phyloP scores from a whole-genome alignment of 2,888 invertebrate species.

The Stomorhina lunata region DNA sequence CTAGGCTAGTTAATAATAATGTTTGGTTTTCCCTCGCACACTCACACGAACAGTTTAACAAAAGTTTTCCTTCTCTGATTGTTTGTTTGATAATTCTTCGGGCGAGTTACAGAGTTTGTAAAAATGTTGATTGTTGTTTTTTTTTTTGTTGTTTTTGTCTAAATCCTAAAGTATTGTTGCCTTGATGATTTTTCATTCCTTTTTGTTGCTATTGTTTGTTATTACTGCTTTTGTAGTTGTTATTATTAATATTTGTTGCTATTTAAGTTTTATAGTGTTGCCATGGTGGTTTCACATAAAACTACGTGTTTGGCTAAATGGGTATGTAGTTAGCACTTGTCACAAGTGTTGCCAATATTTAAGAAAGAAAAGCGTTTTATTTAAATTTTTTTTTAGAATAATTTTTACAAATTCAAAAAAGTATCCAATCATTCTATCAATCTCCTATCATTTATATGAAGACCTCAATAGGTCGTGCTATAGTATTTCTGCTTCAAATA shows the following conservation, averaged over 20 bases:
- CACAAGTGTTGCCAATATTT: neutral
- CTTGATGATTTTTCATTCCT: conserved; percentile 46
- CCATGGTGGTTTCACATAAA: conserved; percentile 38
- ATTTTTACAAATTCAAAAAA: too few species aligned
- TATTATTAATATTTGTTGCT: conserved; percentile 39
- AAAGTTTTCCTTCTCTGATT: conserved; percentile 18
- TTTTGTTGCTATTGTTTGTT: conserved; percentile 10
- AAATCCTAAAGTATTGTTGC: conserved; percentile 50
- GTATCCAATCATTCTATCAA: too few species aligned
- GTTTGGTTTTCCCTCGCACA: conserved; percentile 37
- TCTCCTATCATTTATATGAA: too few species aligned
- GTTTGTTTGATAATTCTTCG: neutral
- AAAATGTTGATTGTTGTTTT: neutral
- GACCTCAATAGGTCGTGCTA: too few species aligned
- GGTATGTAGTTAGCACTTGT: conserved; percentile 5
- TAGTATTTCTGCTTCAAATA: too few species aligned
- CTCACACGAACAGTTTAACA: conserved; percentile 18
- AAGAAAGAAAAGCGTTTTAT: neutral
- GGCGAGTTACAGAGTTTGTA: neutral
- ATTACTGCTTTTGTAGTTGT: neutral
- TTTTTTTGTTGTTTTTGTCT: neutral
- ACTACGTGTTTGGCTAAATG: neutral
- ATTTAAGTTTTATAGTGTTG: conserved; percentile 33
- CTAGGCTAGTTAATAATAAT: conserved; percentile 62
- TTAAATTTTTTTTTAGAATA: too few species aligned